Percentiles rank a stretch among this genome's conserved stretches.
phyloP scores from a whole-genome alignment of 2,888 invertebrate genomes.

The Drosophila rubida region DNA sequence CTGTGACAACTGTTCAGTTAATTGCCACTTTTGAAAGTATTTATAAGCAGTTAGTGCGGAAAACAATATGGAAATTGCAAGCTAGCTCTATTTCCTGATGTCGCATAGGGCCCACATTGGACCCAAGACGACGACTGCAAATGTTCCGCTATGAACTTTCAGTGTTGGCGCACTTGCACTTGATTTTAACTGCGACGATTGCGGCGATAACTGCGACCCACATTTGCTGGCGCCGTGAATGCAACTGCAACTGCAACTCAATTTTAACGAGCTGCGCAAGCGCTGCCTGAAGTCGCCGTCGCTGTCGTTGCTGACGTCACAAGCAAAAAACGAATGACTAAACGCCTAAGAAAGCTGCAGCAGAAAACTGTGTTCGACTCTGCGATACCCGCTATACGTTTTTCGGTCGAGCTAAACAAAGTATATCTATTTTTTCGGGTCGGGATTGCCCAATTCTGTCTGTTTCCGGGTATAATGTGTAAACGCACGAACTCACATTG shows the following conservation, averaged over 20 bases:
- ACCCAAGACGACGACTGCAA: not conserved
- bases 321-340: not conserved
- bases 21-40: constrained; percentile 38
- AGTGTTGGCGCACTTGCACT: constrained; percentile 62
- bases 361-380: not conserved
- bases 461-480: not conserved
- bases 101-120: constrained; percentile 56
- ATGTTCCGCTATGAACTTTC: constrained; percentile 19
- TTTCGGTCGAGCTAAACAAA: not conserved
- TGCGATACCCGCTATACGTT: not conserved
- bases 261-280: constrained; percentile 37
- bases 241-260: constrained; percentile 58
- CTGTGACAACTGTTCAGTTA: constrained; percentile 27
- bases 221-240: constrained; percentile 65
- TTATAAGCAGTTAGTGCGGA: constrained; percentile 50
- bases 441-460: not conserved
- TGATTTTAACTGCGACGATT: constrained; percentile 43
- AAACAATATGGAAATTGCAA: constrained; percentile 38
- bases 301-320: constrained; percentile 57
- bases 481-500: constrained; percentile 88
- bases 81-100: constrained; percentile 49
- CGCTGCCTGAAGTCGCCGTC: constrained; percentile 26
- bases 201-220: constrained; percentile 65
- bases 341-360: not conserved
- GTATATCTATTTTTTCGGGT: not conserved